A percentile compares a stretch with the other conserved stretches of the same genome.
phyloP scores from a whole-genome alignment of 1,140 invertebrate genomes.

The Lepidurus apus region DNA sequence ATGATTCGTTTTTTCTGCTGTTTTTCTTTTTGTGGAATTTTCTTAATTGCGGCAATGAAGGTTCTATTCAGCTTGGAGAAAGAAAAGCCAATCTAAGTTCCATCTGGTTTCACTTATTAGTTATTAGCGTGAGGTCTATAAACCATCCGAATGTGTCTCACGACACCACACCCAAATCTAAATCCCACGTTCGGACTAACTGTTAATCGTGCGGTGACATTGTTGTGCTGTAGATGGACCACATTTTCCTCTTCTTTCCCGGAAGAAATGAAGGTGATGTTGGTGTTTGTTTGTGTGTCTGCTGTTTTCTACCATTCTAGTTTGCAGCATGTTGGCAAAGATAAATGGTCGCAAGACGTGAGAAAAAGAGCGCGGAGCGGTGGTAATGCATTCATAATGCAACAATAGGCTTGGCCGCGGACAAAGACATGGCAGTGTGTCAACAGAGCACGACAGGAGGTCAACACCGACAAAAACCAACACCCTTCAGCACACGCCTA shows the following conservation, averaged over 20 bases:
- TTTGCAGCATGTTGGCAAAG: not conserved
- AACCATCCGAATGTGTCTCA: not conserved
- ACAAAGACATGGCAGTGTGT: constrained; percentile 11
- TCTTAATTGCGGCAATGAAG: too few species aligned
- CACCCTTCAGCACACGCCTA: constrained; percentile 1
- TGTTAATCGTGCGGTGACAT: not conserved
- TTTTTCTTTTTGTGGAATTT: too few species aligned
- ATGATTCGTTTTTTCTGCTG: too few species aligned
- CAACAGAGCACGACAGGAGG: constrained; percentile 8
- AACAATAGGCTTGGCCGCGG: constrained; percentile 8
- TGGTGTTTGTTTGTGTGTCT: not conserved
- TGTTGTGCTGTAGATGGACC: not conserved
- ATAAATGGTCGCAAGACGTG: not conserved
- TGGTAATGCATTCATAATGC: constrained; percentile 19
- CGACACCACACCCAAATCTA: not conserved
- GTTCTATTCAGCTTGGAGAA: too few species aligned
- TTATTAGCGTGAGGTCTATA: not conserved
- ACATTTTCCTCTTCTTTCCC: not conserved
- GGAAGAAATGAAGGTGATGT: not conserved
- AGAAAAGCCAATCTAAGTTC: too few species aligned
- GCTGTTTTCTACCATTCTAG: not conserved
- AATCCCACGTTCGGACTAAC: not conserved
- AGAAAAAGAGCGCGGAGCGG: not conserved
- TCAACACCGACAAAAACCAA: constrained; percentile 13
- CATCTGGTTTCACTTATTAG: not conserved